These are phyloP conservation scores for Spinus olivaceus DNA, from an alignment of 2,797 vertebrate genomes.

Conservation along the genomic window DNA sequence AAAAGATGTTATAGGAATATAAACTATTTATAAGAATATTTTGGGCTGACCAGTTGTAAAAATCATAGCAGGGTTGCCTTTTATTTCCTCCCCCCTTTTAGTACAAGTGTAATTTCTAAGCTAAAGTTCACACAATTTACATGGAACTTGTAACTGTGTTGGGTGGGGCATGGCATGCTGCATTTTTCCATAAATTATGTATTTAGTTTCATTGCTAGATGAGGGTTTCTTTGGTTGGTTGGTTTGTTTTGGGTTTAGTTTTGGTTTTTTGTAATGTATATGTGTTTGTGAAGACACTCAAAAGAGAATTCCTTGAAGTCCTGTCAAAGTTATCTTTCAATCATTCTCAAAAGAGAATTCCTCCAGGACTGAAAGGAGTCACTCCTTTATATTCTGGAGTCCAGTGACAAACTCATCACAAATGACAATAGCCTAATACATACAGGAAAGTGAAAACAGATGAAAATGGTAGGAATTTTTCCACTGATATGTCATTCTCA, in stretches of 20 bases:
- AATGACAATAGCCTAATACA: not conserved
- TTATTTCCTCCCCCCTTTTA: fast-evolving
- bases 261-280: not conserved
- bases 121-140: not conserved
- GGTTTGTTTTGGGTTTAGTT: not conserved
- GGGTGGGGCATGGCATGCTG: not conserved
- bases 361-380: not conserved
- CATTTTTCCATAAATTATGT: not conserved
- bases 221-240: not conserved
- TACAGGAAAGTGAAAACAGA: not conserved
- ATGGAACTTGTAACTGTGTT: not conserved
- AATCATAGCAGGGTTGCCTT: fast-evolving
- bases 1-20: not conserved
- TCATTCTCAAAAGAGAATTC: not conserved
- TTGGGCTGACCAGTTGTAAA: not conserved
- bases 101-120: not conserved
- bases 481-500: not conserved
- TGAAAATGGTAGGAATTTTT: not conserved
- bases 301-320: not conserved
- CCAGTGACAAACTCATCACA: not conserved
- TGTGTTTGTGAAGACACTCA: not conserved
- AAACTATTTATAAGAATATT: not conserved
- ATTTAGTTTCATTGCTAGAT: not conserved
- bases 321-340: no score
- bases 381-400: not conserved